Conservation (phyloP, 2,113 vertebrate species). For the Periophthalmodon schlosseri region DNA sequence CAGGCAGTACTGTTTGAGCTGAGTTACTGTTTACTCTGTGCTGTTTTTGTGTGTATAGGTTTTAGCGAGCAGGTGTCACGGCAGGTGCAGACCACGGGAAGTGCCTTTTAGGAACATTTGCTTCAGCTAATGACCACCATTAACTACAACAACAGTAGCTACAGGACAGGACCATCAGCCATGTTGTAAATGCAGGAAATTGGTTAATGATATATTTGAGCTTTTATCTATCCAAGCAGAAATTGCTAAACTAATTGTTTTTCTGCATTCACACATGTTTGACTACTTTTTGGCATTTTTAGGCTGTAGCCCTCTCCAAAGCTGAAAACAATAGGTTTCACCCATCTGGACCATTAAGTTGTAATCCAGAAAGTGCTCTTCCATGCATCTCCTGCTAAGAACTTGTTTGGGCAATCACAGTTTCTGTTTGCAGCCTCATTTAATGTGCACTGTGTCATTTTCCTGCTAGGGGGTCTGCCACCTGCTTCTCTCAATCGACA, state of each 20-base stretch:
- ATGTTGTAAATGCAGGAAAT: not conserved
- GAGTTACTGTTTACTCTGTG: not conserved
- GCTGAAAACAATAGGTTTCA: not conserved
- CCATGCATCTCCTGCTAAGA: not conserved
- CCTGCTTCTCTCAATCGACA: not conserved
- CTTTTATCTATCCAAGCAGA: not conserved
- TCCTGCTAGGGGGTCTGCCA: not conserved
- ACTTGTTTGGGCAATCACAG: not conserved
- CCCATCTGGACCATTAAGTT: not conserved
- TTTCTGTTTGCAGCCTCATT: not conserved
- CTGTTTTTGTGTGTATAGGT: not conserved
- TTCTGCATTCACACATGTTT: not conserved
- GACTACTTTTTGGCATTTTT: not conserved
- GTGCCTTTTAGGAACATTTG: slow-evolving; percentile 3
- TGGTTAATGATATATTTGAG: not conserved
- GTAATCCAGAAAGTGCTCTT: not conserved
- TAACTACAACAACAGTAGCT: not conserved
- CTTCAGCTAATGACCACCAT: not conserved
- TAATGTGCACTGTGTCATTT: not conserved
- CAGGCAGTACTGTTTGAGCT: not conserved
- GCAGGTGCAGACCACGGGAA: slow-evolving; percentile 1
- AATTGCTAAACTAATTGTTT: not conserved
- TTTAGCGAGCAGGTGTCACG: slow-evolving; percentile 8
- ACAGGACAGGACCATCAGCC: not conserved
- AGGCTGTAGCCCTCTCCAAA: not conserved